Percentiles rank a stretch among this genome's conserved stretches.
Evolutionary conservation across 1,140 invertebrate species (phyloP).

Genomic region (Muscidifurax raptorellus): DNA sequence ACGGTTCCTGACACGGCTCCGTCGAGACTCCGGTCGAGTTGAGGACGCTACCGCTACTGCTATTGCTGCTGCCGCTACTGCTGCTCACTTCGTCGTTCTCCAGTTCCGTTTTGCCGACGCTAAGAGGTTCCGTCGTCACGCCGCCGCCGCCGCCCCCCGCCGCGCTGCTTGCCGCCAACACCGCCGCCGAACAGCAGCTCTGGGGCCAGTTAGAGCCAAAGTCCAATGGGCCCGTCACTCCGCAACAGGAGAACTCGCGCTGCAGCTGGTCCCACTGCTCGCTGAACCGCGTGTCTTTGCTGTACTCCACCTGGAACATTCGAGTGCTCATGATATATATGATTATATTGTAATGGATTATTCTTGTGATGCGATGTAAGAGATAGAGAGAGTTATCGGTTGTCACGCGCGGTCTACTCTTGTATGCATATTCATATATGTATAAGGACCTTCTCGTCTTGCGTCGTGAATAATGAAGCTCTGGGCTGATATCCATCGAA

Average conservation of each 20-base stretch:
- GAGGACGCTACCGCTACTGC: constrained; percentile 2
- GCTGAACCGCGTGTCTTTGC: constrained; percentile 82
- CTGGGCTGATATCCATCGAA: background rate
- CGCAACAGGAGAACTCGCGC: constrained; percentile 86
- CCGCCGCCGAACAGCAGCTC: constrained; percentile 72
- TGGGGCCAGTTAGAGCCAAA: constrained; percentile 75
- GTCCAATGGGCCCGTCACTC: constrained; percentile 82
- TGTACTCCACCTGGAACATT: constrained; percentile 80
- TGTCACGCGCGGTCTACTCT: background rate
- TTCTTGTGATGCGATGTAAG: too few relatives aligned
- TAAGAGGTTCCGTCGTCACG: background rate
- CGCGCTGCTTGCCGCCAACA: background rate
- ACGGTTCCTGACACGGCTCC: constrained; percentile 68
- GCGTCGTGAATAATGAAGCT: background rate
- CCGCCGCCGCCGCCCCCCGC: too few relatives aligned
- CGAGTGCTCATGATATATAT: background rate
- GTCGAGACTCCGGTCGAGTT: constrained; percentile 67
- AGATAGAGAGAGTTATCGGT: too few relatives aligned
- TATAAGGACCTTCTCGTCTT: background rate
- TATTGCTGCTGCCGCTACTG: background rate
- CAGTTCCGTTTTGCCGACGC: background rate
- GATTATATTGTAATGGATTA: background rate
- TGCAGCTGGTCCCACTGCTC: constrained; percentile 89
- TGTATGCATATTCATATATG: background rate
- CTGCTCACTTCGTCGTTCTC: background rate